Evolutionary conservation across 2,113 vertebrate species (phyloP).

Genomic region (Pao palembangensis): DNA sequence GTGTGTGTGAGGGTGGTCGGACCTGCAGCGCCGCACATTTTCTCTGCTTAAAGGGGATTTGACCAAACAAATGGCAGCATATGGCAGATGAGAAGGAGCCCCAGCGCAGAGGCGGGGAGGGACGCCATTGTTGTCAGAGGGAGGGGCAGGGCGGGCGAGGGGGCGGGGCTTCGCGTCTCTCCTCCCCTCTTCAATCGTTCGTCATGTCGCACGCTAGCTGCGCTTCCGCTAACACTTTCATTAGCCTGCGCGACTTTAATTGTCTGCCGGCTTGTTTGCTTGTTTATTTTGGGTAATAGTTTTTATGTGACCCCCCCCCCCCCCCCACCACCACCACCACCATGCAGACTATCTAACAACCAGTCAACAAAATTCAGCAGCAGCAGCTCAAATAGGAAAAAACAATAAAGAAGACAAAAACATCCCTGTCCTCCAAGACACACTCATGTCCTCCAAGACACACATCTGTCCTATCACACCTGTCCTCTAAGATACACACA

Average conservation of each 20-base stretch:
- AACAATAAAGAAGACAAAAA: too few species aligned
- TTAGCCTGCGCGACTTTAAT: slow-evolving; percentile 73
- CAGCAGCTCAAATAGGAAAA: too few species aligned
- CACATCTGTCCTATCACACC: too few species aligned
- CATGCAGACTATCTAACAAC: too few species aligned
- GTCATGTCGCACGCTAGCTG: slow-evolving; percentile 77
- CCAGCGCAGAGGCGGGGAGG: slow-evolving; percentile 50
- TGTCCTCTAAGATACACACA: too few species aligned
- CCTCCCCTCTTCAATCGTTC: slow-evolving; percentile 75
- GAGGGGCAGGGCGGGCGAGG: slow-evolving; percentile 17
- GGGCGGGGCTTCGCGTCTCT: slow-evolving; percentile 54
- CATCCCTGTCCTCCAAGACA: too few species aligned
- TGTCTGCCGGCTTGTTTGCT: slow-evolving; percentile 65
- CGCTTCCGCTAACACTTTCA: slow-evolving; percentile 74
- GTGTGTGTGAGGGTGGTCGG: slow-evolving; percentile 42
- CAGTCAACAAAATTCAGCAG: too few species aligned
- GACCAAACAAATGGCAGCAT: slow-evolving; percentile 82
- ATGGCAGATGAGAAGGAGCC: slow-evolving; percentile 77
- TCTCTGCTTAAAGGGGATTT: slow-evolving; percentile 71
- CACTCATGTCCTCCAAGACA: too few species aligned
- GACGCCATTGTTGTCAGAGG: slow-evolving; percentile 73
- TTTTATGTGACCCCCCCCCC: slow-evolving; percentile 1
- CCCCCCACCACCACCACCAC: too few species aligned
- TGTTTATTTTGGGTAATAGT: slow-evolving; percentile 28
- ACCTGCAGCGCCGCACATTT: slow-evolving; percentile 44